These are phyloP conservation scores for Myotis brandtii DNA, from an alignment of 2,113 vertebrate species.

Conservation along the genomic window DNA sequence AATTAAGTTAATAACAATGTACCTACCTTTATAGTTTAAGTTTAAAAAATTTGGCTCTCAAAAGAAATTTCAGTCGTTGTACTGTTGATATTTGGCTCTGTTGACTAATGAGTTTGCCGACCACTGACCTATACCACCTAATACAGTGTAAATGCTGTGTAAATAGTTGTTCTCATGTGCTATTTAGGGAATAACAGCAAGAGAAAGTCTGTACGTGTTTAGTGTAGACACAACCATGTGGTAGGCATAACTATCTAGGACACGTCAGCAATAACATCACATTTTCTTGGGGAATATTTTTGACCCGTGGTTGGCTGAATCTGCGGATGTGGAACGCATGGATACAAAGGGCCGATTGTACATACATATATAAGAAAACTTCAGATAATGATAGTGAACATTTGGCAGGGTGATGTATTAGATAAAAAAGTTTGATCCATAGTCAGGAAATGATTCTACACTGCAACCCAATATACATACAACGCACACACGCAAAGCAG, in stretches of 20 bases:
- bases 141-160: not conserved
- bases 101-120: too few species aligned
- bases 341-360: not conserved
- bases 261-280: not conserved
- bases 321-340: rapidly evolving
- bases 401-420: not conserved
- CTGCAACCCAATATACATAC: not conserved
- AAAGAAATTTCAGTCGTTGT: too few species aligned
- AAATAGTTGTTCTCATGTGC: not conserved
- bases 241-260: not conserved
- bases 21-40: too few species aligned
- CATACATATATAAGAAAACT: not conserved
- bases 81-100: too few species aligned
- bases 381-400: not conserved
- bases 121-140: too few species aligned
- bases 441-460: not conserved
- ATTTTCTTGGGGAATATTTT: not conserved
- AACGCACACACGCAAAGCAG: not conserved
- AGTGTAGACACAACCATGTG: not conserved
- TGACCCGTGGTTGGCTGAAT: not conserved
- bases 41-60: too few species aligned
- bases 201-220: not conserved
- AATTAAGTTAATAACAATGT: too few species aligned
- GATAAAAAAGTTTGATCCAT: not conserved
- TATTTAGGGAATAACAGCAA: not conserved